These are phyloP conservation scores for Leucopsar rothschildi DNA, from an alignment of 2,113 vertebrate species.

Conservation along the genomic window DNA sequence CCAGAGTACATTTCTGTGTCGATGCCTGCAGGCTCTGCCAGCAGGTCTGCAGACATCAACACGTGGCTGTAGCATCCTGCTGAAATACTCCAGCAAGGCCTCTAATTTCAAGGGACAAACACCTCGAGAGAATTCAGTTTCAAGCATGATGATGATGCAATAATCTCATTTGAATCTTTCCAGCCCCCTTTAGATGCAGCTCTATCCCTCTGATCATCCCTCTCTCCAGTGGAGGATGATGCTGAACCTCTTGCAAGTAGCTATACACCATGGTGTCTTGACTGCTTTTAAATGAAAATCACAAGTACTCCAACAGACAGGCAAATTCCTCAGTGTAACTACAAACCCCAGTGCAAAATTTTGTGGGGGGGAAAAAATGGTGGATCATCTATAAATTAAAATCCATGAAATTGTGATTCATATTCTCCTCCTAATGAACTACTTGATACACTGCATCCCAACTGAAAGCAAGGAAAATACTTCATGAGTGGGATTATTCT, in stretches of 20 bases:
- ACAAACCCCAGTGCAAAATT: neutral
- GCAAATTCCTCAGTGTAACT: neutral
- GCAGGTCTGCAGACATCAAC: neutral
- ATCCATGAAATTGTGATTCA: neutral
- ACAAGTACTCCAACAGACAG: rapidly evolving
- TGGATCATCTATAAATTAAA: neutral
- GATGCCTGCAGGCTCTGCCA: neutral
- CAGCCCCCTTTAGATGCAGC: neutral
- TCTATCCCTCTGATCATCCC: neutral
- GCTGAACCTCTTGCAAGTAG: neutral
- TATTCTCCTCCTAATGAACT: neutral
- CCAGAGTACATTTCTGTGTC: neutral
- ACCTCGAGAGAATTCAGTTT: neutral
- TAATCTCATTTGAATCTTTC: neutral
- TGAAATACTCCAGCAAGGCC: neutral
- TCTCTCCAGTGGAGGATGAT: neutral
- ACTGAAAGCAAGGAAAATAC: neutral
- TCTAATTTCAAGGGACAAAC: neutral
- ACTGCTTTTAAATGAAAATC: neutral
- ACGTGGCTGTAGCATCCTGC: rapidly evolving
- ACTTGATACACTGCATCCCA: neutral
- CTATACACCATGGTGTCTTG: neutral
- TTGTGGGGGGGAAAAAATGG: rapidly evolving
- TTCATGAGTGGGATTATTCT: neutral
- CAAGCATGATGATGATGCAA: neutral